These are phyloP conservation scores for Toxostoma redivivum DNA, from an alignment of 2,113 vertebrate species.

Conservation along the genomic window DNA sequence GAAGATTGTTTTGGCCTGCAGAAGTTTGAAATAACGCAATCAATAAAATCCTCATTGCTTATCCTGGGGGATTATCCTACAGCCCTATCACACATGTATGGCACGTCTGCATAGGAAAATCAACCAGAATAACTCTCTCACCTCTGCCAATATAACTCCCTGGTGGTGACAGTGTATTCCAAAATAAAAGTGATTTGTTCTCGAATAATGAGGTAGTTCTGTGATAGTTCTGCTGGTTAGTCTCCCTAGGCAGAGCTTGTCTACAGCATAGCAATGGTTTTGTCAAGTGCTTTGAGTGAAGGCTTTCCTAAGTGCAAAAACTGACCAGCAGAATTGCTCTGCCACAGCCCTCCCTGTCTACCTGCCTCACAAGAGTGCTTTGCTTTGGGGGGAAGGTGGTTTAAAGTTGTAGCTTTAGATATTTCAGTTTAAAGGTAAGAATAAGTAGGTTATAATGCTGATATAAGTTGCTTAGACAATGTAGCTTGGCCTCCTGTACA, in stretches of 20 bases:
- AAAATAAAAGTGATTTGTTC: slow-evolving; percentile 43
- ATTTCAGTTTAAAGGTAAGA: not conserved
- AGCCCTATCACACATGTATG: not conserved
- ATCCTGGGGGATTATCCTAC: not conserved
- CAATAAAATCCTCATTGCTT: slow-evolving; percentile 25
- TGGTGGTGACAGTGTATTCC: not conserved
- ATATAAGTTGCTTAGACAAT: not conserved
- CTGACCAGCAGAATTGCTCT: not conserved
- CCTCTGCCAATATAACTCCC: not conserved
- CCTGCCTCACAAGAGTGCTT: not conserved
- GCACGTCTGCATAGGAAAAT: not conserved
- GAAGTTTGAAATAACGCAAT: slow-evolving; percentile 1
- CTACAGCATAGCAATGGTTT: not conserved
- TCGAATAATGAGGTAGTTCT: not conserved
- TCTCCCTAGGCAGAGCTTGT: not conserved
- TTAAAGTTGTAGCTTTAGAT: not conserved
- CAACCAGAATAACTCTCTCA: not conserved
- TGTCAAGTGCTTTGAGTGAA: slow-evolving; percentile 2
- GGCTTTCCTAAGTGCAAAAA: not conserved
- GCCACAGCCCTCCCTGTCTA: not conserved
- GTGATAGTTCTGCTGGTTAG: not conserved
- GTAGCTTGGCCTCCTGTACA: not conserved
- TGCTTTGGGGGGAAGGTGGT: not conserved
- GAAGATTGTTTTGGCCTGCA: not conserved
- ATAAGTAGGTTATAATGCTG: not conserved